Base-by-base conservation (phyloP, 1,140 invertebrate genomes). In the Coelopa frigida region DNA sequence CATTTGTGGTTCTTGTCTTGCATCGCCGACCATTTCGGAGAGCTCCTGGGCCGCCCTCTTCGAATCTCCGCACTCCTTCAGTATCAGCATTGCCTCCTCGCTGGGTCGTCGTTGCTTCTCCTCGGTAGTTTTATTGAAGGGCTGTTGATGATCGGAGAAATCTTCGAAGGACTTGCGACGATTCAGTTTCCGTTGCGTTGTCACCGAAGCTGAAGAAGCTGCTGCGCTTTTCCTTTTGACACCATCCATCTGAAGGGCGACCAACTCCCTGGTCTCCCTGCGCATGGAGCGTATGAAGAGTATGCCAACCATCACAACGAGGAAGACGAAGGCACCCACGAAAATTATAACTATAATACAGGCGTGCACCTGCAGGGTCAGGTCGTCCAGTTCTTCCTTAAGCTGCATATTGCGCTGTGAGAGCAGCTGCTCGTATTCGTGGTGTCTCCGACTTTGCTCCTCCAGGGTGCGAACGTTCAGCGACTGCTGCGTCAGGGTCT, bases 401-500 rank as follows among this genome's bases (percentile, higher is more conserved):
- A 85, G 54, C 20, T 58, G 56, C 0, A 68, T 58, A 54, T 82
- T 76, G 55, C 83, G 81, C 46, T 84, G 79, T n/a, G 78, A 49
- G 40, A 78, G 76, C 45, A 78, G 75, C 38, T 77, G 72, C 53
- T 87, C 84, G 22, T 79, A 74, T 51, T 88, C 85, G 42, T 82
- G 79, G 24, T 78, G 76, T 51, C 80, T 80, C 29, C 76, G 76
- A 11, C 79, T 78, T 55, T 88, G 83, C 50, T 89, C 87, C 33
- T 79, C 81, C 64, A 90, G 76, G 15, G 82, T 79, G 3, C 74
- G 70, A 32, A 89, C 76, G 1, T 88, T 89, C 50, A 87, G 84
- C 55, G 93, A 87, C 45, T 94, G 80, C 56, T 87, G 84, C 57
- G 94, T 89, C 43, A 94, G 79, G 4, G 84, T 81, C 46, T 80